Percentiles rank a stretch among this genome's conserved stretches.
phyloP scores from a whole-genome alignment of 2,888 invertebrate genomes.

The Aleiodes alternator region DNA sequence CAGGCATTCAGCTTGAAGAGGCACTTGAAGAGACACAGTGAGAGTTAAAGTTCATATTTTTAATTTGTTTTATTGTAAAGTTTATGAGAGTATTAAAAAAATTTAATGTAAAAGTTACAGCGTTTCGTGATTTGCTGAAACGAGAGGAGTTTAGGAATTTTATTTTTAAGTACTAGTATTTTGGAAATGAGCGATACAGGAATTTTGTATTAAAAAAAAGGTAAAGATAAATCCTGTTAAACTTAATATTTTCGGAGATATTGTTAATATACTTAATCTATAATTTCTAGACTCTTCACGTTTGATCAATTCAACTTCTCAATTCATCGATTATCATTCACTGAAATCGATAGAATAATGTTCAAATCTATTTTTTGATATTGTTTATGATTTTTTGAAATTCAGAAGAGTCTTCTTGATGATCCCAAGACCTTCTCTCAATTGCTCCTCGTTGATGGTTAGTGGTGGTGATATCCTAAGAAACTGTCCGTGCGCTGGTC shows the following conservation, averaged over 20 bases:
- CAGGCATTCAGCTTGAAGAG: constrained; percentile 76
- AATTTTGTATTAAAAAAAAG: background rate
- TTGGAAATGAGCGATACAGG: no score
- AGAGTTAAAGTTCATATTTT: constrained; percentile 49
- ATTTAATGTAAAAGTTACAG: no score
- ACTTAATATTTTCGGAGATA: background rate
- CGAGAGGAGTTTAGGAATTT: no score
- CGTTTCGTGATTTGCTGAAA: no score
- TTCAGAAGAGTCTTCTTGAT: constrained; percentile 72
- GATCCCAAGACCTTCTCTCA: constrained; percentile 78
- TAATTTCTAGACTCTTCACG: background rate
- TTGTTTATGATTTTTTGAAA: constrained; percentile 53
- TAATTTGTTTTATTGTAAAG: background rate
- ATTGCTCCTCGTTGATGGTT: constrained; percentile 79
- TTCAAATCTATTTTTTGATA: background rate
- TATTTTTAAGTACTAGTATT: no score
- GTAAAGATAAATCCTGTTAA: background rate
- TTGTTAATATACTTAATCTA: background rate
- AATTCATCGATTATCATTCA: background rate
- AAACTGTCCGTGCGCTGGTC: constrained; percentile 85
- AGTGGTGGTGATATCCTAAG: constrained; percentile 85
- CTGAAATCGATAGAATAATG: background rate
- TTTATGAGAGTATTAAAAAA: no score
- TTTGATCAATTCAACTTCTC: no score
- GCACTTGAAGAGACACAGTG: constrained; percentile 76